Conservation (phyloP, 2,113 vertebrate species). For the Heterotis niloticus region DNA sequence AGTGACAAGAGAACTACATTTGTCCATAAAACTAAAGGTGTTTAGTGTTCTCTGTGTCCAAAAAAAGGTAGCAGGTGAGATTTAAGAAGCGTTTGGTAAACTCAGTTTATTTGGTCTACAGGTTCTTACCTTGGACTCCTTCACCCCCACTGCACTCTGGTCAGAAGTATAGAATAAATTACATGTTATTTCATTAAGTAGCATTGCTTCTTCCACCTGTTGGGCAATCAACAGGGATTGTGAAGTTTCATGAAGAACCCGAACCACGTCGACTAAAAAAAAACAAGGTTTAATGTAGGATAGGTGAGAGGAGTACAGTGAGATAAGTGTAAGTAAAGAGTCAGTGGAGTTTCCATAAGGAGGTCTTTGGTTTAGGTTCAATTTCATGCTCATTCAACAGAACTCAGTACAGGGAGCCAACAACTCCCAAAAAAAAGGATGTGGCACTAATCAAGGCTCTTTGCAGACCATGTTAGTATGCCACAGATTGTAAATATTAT, state of each 20-base stretch:
- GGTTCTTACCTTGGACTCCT: conserved; percentile 67
- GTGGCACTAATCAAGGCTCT: conserved; percentile 8
- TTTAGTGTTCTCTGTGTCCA: conserved; percentile 30
- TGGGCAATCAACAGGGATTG: conserved; percentile 73
- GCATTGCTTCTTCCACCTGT: conserved; percentile 75
- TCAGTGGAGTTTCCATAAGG: conserved; percentile 50
- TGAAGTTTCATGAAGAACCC: conserved; percentile 69
- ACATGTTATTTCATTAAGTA: conserved; percentile 77
- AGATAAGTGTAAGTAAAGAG: conserved; percentile 40
- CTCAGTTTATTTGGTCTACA: conserved; percentile 26
- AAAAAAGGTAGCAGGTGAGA: conserved; percentile 36
- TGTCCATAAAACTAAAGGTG: conserved; percentile 34
- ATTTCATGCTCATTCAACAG: not conserved
- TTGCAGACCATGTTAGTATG: not conserved
- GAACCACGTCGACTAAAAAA: conserved; percentile 61
- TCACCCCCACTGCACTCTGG: conserved; percentile 73
- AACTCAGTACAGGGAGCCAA: not conserved
- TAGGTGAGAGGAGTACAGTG: conserved; percentile 53
- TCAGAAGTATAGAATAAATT: conserved; percentile 77
- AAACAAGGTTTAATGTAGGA: conserved; percentile 65
- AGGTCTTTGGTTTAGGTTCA: conserved; percentile 27
- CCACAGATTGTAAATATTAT: not conserved
- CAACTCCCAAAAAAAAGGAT: not conserved
- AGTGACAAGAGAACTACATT: conserved; percentile 34
- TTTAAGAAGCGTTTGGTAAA: conserved; percentile 30